Evolutionary conservation across 2,797 vertebrate species (phyloP).

Genomic region (Acanthis flammea): DNA sequence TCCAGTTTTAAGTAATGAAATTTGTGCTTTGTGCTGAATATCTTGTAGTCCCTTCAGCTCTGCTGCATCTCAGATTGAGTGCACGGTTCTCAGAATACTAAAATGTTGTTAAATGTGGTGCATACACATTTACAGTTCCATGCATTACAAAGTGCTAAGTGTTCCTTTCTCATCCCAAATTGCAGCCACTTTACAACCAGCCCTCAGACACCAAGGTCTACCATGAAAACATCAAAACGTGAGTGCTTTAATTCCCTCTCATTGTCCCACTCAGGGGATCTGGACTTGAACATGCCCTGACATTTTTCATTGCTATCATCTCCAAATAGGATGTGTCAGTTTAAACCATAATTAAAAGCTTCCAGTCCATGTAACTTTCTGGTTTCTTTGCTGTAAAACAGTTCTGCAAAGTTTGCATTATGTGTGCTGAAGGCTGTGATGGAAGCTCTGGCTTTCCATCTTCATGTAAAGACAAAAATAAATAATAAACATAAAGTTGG

Average conservation of each 20-base stretch:
- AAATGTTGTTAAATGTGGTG: background rate
- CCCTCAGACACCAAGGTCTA: slow-evolving; percentile 99
- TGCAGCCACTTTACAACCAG: slow-evolving; percentile 96
- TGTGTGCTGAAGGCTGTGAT: background rate
- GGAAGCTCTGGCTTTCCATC: background rate
- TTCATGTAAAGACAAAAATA: background rate
- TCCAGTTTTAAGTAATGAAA: background rate
- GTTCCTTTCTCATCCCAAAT: slow-evolving; percentile 16
- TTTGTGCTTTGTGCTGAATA: background rate
- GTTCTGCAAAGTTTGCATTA: background rate
- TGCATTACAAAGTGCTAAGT: background rate
- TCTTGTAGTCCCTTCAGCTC: background rate
- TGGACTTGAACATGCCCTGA: background rate
- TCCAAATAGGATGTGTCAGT: background rate
- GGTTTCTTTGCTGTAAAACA: background rate
- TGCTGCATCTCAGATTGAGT: background rate
- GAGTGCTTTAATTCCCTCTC: slow-evolving; percentile 74
- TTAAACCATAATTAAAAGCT: background rate
- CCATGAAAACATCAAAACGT: slow-evolving; percentile 99
- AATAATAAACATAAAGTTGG: background rate
- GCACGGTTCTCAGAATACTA: background rate
- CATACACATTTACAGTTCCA: background rate
- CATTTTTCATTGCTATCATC: background rate
- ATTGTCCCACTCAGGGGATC: background rate
- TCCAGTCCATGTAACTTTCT: background rate